Evolutionary conservation across 92 coral and sea anemone genomes (phyloP).

Genomic region (Epizoanthus illoricatus): DNA sequence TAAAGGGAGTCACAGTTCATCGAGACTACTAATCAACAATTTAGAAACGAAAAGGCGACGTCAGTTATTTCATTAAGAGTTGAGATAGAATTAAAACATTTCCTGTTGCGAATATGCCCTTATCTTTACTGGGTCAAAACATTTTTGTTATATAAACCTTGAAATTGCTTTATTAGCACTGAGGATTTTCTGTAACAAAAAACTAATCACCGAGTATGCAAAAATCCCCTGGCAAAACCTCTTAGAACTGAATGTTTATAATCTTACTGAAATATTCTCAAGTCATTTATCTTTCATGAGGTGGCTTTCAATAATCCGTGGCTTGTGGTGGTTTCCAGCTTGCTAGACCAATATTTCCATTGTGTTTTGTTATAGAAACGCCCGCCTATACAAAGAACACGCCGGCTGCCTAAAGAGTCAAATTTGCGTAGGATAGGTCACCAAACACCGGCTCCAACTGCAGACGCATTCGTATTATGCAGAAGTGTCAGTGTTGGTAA

Average conservation of each 20-base stretch:
- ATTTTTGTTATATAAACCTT: not conserved
- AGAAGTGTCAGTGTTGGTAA: not conserved
- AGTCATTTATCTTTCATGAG: slow-evolving; percentile 38
- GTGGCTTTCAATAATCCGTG: slow-evolving; percentile 5
- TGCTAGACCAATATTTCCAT: slow-evolving; percentile 24
- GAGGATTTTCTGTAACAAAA: not conserved
- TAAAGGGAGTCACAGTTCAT: not conserved
- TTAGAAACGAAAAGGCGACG: not conserved
- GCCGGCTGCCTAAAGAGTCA: slow-evolving; percentile 27
- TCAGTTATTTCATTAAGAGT: not conserved
- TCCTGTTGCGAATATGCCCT: slow-evolving; percentile 9
- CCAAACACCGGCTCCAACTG: not conserved
- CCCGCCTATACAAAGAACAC: slow-evolving; percentile 9
- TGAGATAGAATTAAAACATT: not conserved
- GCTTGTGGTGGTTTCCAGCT: not conserved
- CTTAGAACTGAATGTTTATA: not conserved
- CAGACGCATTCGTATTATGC: not conserved
- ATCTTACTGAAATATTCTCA: not conserved
- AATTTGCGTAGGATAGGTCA: slow-evolving; percentile 1
- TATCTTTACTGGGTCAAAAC: not conserved
- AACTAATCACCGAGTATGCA: not conserved
- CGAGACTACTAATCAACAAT: not conserved
- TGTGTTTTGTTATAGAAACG: slow-evolving; percentile 23
- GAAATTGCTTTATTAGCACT: not conserved
- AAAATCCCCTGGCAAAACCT: not conserved